Evolutionary conservation across 92 coral and sea anemone genomes (phyloP).

Genomic region (Porites evermanni): DNA sequence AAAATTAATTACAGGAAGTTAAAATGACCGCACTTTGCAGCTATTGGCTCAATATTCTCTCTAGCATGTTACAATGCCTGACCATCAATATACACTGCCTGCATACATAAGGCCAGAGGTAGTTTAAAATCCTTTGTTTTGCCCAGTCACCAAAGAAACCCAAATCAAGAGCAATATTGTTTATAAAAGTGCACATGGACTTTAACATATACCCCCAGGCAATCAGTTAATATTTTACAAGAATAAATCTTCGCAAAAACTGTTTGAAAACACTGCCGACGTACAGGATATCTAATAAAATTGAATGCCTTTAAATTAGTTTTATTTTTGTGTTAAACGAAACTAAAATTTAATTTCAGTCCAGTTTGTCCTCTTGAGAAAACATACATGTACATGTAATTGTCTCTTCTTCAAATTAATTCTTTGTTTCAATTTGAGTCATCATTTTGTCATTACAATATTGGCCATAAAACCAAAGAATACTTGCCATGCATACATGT

Average conservation of each 20-base stretch:
- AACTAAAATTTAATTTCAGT: no score
- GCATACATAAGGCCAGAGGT: background rate
- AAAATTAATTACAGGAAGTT: background rate
- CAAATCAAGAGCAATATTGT: slow-evolving; percentile 15
- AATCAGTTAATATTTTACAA: background rate
- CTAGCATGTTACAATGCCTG: background rate
- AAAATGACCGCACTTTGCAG: background rate
- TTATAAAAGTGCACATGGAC: background rate
- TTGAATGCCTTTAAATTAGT: no score
- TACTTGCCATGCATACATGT: background rate
- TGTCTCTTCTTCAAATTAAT: background rate
- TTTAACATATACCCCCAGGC: background rate
- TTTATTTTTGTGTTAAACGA: no score
- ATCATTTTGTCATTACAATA: background rate
- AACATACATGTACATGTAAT: background rate
- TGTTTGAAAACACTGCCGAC: background rate
- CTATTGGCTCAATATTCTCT: background rate
- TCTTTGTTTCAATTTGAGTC: background rate
- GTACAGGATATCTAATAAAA: no score
- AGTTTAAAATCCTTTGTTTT: slow-evolving; percentile 6
- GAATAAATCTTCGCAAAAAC: background rate
- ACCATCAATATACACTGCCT: background rate
- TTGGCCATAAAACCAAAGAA: background rate
- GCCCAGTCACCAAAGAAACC: slow-evolving; percentile 17
- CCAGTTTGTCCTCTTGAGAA: no score